Evolutionary conservation across 2,113 vertebrate genomes (phyloP).

Genomic region (Camelus dromedarius): DNA sequence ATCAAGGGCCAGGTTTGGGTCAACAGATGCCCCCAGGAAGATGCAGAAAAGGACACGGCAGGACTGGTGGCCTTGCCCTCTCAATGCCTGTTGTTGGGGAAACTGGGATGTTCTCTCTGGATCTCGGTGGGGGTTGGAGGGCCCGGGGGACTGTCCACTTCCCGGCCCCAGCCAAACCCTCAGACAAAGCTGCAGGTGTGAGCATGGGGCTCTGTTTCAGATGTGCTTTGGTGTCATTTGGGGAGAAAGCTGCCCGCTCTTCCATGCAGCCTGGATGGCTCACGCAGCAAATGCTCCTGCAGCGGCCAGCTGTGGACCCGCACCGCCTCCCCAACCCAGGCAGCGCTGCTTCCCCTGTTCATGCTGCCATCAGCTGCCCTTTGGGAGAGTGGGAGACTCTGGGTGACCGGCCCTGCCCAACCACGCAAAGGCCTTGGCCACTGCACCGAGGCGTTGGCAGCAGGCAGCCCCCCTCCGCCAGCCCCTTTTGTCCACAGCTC

Average conservation of each 20-base stretch:
- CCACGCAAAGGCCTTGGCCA: accelerated
- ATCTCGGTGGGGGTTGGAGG: no score
- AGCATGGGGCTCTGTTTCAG: background rate
- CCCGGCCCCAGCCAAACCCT: accelerated
- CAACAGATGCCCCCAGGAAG: background rate
- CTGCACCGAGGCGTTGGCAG: accelerated
- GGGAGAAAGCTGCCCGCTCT: background rate
- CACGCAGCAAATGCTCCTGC: accelerated
- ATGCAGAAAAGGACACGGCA: background rate
- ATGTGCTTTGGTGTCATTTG: accelerated
- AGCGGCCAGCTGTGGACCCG: background rate
- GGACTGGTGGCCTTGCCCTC: background rate
- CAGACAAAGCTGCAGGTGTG: background rate
- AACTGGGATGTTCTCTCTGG: background rate
- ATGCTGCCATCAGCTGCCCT: accelerated
- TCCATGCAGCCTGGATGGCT: accelerated
- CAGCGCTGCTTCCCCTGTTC: accelerated
- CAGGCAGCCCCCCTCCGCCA: accelerated
- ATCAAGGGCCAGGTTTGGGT: background rate
- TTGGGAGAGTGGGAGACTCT: accelerated
- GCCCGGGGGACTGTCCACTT: background rate
- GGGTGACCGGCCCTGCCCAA: accelerated
- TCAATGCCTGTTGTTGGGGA: accelerated
- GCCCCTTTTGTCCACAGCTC: no score
- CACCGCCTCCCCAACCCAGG: accelerated